Conservation (phyloP, 2,888 invertebrate species). For the Sarcophaga rosellei region DNA sequence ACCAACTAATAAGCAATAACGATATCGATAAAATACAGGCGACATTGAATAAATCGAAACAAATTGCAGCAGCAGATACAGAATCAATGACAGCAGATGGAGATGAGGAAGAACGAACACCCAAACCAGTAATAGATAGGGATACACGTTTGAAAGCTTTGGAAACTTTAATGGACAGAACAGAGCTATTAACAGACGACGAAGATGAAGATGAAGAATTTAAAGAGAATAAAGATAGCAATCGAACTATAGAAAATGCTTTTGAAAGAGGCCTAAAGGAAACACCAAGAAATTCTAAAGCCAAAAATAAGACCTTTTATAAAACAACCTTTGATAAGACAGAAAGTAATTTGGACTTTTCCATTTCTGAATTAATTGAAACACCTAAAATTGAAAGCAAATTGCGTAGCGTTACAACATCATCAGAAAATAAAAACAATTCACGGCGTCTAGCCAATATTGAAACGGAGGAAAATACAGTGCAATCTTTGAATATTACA, state of each 20-base stretch:
- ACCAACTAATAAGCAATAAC: slow-evolving; percentile 47
- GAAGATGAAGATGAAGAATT: slow-evolving; percentile 32
- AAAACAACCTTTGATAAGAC: slow-evolving; percentile 53
- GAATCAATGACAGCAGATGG: slow-evolving; percentile 74
- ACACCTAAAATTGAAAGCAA: slow-evolving; percentile 24
- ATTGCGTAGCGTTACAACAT: background rate
- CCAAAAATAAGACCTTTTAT: background rate
- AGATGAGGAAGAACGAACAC: slow-evolving; percentile 30
- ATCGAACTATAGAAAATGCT: background rate
- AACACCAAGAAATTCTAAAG: background rate
- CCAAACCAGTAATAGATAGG: slow-evolving; percentile 22
- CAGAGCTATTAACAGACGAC: background rate
- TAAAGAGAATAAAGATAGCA: background rate
- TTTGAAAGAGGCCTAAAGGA: slow-evolving; percentile 26
- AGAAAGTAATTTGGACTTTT: slow-evolving; percentile 41
- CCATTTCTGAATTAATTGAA: background rate
- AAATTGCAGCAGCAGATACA: slow-evolving; percentile 73
- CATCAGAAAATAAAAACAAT: background rate
- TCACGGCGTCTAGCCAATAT: background rate
- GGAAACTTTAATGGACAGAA: background rate
- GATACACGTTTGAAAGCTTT: slow-evolving; percentile 25
- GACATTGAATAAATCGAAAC: slow-evolving; percentile 32
- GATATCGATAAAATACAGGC: slow-evolving; percentile 34
- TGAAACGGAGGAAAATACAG: slow-evolving; percentile 17
- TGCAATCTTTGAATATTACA: background rate